These are phyloP conservation scores for Camponotus fellah DNA, from an alignment of 2,888 invertebrate species.

Conservation along the genomic window DNA sequence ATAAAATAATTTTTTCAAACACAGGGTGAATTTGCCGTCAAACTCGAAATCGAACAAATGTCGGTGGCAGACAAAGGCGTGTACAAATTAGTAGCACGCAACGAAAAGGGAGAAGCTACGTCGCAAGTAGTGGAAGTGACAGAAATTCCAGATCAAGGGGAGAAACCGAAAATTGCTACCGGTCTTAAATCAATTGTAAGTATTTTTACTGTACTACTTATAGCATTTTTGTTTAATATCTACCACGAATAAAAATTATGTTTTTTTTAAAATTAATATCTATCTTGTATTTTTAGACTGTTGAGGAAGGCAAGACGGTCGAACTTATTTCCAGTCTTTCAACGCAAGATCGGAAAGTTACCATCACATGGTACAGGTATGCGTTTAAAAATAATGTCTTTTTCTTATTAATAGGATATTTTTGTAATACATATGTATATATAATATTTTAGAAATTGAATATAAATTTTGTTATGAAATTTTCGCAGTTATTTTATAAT, in stretches of 20 bases:
- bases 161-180: constrained; percentile 93
- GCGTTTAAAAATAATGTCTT: constrained; percentile 66
- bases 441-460: constrained; percentile 1
- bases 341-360: constrained; percentile 92
- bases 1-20: constrained; percentile 6
- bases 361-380: constrained; percentile 95
- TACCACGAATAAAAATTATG: not conserved
- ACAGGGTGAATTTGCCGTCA: constrained; percentile 96
- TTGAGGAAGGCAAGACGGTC: constrained; percentile 91
- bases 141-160: constrained; percentile 93
- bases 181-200: constrained; percentile 92
- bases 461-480: not conserved
- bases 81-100: constrained; percentile 96
- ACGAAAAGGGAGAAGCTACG: constrained; percentile 96
- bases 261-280: not conserved
- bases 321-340: constrained; percentile 93
- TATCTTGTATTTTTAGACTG: constrained; percentile 86
- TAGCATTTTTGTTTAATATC: not conserved
- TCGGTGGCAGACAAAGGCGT: constrained; percentile 94
- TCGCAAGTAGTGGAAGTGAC: constrained; percentile 95
- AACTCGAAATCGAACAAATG: constrained; percentile 95
- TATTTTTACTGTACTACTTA: constrained; percentile 58
- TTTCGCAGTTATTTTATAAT: not conserved
- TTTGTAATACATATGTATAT: not conserved
- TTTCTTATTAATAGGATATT: constrained; percentile 11